Percentiles rank a stretch among this genome's conserved stretches.
These are phyloP conservation scores for Napeogenes inachia DNA, from an alignment of 2,888 invertebrate genomes.

Conservation along the genomic window DNA sequence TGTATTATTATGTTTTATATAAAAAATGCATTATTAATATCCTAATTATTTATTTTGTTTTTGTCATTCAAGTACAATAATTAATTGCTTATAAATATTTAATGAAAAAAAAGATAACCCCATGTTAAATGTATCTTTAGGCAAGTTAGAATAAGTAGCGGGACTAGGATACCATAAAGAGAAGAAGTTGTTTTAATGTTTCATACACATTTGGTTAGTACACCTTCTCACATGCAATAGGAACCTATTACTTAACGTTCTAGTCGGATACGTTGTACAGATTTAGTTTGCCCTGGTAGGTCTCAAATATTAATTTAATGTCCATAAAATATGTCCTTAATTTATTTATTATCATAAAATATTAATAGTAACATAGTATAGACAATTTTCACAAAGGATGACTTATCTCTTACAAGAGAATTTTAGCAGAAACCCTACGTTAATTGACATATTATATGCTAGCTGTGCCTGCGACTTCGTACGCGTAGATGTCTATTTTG, in stretches of 20 bases:
- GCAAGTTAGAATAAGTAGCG: conserved; percentile 17
- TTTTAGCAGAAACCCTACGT: too few relatives aligned
- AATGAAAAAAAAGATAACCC: background rate
- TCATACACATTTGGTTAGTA: conserved; percentile 26
- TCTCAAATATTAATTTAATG: background rate
- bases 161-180: conserved; percentile 26
- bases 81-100: background rate
- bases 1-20: too few relatives aligned
- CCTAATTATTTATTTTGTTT: background rate
- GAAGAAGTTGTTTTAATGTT: conserved; percentile 14
- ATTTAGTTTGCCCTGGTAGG: conserved; percentile 54
- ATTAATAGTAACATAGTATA: too few relatives aligned
- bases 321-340: too few relatives aligned
- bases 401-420: too few relatives aligned
- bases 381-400: too few relatives aligned
- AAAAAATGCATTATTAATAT: too few relatives aligned
- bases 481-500: too few relatives aligned
- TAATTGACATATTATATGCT: too few relatives aligned
- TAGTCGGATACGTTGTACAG: conserved; percentile 37
- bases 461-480: too few relatives aligned
- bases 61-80: background rate
- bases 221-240: conserved; percentile 67
- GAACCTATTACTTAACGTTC: conserved; percentile 61
- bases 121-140: conserved; percentile 13
- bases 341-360: too few relatives aligned